A percentile compares a stretch with the other conserved stretches of the same genome.
Conservation (phyloP, 2,113 vertebrate genomes). For the Tautogolabrus adspersus region DNA sequence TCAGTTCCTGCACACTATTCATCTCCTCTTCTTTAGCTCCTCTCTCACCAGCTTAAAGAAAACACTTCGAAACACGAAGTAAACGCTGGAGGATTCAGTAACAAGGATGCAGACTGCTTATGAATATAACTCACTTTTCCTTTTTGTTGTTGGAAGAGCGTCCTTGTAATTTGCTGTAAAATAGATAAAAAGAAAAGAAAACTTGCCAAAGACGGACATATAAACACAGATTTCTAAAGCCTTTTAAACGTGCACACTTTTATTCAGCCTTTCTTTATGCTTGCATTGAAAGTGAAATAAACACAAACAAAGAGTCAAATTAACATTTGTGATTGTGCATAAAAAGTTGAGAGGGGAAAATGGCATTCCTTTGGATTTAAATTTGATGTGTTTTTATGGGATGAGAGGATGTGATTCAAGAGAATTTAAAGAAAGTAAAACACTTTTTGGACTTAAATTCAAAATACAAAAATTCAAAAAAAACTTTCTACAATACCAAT, state of each 20-base stretch:
- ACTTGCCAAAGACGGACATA: slow-evolving; percentile 10
- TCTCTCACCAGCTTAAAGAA: slow-evolving; percentile 25
- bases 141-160: not conserved
- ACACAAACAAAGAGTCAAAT: not conserved
- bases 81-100: slow-evolving; percentile 25
- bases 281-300: slow-evolving; percentile 11
- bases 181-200: slow-evolving; percentile 4
- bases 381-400: not conserved
- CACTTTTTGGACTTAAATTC: not conserved
- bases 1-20: slow-evolving; percentile 44
- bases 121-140: slow-evolving; percentile 24
- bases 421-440: not conserved
- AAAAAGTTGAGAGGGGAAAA: not conserved
- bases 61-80: slow-evolving; percentile 22
- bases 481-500: not conserved
- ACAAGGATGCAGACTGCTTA: slow-evolving; percentile 40
- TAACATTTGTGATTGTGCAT: slow-evolving; percentile 4
- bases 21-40: slow-evolving; percentile 37
- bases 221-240: not conserved
- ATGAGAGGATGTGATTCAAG: not conserved
- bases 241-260: slow-evolving; percentile 15
- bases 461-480: not conserved
- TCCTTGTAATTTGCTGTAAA: slow-evolving; percentile 38
- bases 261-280: slow-evolving; percentile 16
- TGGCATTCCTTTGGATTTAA: not conserved